Evolutionary conservation across 2,888 invertebrate genomes (phyloP).

Genomic region (Drosophila subquinaria): DNA sequence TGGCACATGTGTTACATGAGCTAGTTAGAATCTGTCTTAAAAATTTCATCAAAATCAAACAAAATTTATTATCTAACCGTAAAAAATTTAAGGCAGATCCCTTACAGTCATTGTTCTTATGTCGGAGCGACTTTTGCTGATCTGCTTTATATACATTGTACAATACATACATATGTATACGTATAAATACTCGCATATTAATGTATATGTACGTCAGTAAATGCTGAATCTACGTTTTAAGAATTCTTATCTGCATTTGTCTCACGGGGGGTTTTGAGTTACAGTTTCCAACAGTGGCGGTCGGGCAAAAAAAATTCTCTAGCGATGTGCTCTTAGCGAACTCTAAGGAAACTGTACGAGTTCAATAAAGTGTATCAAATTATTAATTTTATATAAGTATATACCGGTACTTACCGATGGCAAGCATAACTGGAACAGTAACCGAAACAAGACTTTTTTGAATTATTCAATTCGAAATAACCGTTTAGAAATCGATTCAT

Average conservation of each 20-base stretch:
- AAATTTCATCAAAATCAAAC: not conserved
- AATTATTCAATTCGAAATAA: too few species aligned
- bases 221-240: not conserved
- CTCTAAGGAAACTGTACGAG: not conserved
- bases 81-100: not conserved
- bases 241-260: conserved; percentile 5
- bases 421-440: too few species aligned
- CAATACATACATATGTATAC: not conserved
- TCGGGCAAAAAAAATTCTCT: not conserved
- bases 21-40: not conserved
- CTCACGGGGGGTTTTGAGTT: not conserved
- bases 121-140: not conserved
- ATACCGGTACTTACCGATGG: too few species aligned
- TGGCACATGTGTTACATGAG: too few species aligned
- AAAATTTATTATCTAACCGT: not conserved
- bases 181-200: not conserved
- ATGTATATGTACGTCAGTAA: not conserved
- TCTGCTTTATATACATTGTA: not conserved
- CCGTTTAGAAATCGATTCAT: too few species aligned
- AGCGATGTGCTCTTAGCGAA: not conserved
- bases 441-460: too few species aligned
- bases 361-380: not conserved
- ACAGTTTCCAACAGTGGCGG: too few species aligned
- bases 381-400: not conserved
- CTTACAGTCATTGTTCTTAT: not conserved